These are phyloP conservation scores for Gallirallus australis DNA, from an alignment of 2,797 vertebrate genomes.

Conservation along the genomic window DNA sequence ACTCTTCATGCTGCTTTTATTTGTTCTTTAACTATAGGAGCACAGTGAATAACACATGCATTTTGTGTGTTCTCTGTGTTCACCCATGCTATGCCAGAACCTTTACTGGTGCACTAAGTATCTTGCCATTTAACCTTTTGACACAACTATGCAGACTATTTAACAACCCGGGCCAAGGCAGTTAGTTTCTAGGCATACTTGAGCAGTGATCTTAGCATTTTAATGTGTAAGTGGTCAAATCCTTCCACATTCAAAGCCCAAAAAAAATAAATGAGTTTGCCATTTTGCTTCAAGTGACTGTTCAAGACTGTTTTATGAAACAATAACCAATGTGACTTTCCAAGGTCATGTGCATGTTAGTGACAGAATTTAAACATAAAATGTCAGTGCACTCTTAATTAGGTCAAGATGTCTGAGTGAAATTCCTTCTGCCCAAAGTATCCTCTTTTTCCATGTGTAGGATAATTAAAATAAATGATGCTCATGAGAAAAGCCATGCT, in stretches of 20 bases:
- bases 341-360: conserved; percentile 48
- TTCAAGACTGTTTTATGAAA: conserved; percentile 52
- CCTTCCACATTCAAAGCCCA: not conserved
- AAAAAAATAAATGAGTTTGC: conserved; percentile 23
- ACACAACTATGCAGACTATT: conserved; percentile 40
- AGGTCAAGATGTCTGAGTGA: conserved; percentile 54
- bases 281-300: not conserved
- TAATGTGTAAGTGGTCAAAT: not conserved
- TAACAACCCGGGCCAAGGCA: not conserved
- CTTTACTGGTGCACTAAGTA: not conserved
- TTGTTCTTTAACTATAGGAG: not conserved
- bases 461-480: conserved; percentile 64
- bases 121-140: conserved; percentile 23
- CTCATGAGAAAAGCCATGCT: conserved; percentile 36
- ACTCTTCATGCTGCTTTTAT: not conserved
- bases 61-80: not conserved
- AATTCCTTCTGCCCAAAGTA: conserved; percentile 48
- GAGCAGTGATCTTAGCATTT: not conserved
- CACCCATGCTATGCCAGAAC: not conserved
- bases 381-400: conserved; percentile 58
- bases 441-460: not conserved
- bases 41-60: not conserved
- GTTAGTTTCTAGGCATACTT: not conserved
- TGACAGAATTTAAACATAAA: conserved; percentile 52
- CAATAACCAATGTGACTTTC: conserved; percentile 23